Evolutionary conservation across 2,888 invertebrate genomes (phyloP).

Genomic region (Monochamus alternatus): DNA sequence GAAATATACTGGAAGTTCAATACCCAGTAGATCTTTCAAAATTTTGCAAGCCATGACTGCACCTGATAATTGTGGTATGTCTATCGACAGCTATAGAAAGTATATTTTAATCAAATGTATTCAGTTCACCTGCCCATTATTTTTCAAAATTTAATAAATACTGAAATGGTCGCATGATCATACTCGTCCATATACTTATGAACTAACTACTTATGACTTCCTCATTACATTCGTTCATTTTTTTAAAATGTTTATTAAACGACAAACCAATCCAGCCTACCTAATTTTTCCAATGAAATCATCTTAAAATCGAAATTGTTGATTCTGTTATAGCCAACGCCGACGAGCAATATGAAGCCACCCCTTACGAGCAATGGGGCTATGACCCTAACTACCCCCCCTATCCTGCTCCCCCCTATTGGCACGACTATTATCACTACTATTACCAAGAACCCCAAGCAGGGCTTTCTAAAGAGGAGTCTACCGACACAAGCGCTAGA

Average conservation of each 20-base stretch:
- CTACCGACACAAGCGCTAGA: conserved; percentile 38
- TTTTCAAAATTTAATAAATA: conserved; percentile 28
- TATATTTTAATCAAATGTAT: conserved; percentile 2
- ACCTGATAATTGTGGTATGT: conserved; percentile 78
- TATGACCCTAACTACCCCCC: conserved; percentile 62
- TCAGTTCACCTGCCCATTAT: not conserved
- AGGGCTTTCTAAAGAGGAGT: conserved; percentile 43
- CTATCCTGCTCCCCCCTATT: conserved; percentile 63
- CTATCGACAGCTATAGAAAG: not conserved
- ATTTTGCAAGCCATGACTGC: conserved; percentile 86
- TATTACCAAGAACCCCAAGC: conserved; percentile 53
- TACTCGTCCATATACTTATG: conserved; percentile 34
- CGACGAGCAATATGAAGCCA: conserved; percentile 63
- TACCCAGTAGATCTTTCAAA: conserved; percentile 87
- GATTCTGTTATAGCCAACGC: conserved; percentile 69
- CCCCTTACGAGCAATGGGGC: conserved; percentile 62
- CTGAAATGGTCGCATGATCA: conserved; percentile 38
- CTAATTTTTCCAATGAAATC: conserved; percentile 35
- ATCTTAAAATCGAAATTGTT: conserved; percentile 20
- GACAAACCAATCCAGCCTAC: conserved; percentile 54
- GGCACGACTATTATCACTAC: conserved; percentile 60
- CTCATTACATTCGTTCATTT: conserved; percentile 22
- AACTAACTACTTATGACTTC: conserved; percentile 41
- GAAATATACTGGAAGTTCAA: conserved; percentile 84
- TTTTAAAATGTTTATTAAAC: conserved; percentile 14